Conservation (phyloP, 1,140 invertebrate genomes). For the Drosophila paulistorum region DNA sequence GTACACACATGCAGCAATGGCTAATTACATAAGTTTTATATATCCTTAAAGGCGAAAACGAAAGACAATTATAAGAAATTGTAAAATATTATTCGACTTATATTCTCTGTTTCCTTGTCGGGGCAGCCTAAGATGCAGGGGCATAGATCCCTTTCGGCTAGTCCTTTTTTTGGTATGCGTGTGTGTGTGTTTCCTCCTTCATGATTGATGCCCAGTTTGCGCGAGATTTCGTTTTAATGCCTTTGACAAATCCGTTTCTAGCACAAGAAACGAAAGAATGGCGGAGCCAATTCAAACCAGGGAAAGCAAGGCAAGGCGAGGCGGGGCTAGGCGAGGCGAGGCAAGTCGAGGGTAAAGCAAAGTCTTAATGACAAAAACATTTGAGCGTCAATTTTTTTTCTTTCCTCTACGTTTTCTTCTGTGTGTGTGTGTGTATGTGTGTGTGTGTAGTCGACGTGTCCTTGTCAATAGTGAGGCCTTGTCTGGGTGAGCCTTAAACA, state of each 20-base stretch:
- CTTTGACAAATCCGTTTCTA: constrained; percentile 77
- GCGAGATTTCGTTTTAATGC: constrained; percentile 78
- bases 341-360: constrained; percentile 35
- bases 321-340: neutral
- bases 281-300: constrained; percentile 13
- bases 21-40: neutral
- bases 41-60: neutral
- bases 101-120: neutral
- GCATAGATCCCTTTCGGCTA: constrained; percentile 37
- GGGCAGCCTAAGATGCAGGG: constrained; percentile 22
- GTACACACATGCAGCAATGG: no score
- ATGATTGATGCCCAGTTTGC: constrained; percentile 78
- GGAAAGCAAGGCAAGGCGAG: neutral
- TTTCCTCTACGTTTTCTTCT: constrained; percentile 24
- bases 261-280: constrained; percentile 49
- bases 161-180: constrained; percentile 44
- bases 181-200: constrained; percentile 44
- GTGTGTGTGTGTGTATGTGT: neutral
- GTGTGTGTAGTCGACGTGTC: constrained; percentile 21
- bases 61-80: neutral
- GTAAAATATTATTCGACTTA: neutral
- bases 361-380: constrained; percentile 80
- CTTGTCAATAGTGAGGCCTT: constrained; percentile 4
- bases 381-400: constrained; percentile 58
- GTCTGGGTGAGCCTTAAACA: neutral